Percentiles rank a stretch among this genome's conserved stretches.
phyloP scores from a whole-genome alignment of 2,797 vertebrate species.

The Amazona ochrocephala region DNA sequence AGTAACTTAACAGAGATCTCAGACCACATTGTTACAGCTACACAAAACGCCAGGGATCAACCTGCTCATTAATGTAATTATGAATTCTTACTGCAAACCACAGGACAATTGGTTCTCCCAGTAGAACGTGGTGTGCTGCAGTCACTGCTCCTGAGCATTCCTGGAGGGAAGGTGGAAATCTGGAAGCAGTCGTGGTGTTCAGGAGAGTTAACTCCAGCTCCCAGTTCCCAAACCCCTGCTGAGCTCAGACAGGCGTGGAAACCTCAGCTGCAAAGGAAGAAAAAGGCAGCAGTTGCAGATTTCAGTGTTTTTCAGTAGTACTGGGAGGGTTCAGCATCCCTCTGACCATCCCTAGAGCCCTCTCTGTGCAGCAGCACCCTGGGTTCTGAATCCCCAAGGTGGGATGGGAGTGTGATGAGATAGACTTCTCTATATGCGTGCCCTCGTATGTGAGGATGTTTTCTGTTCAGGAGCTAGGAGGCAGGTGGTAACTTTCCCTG shows the following conservation, averaged over 20 bases:
- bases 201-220: neutral
- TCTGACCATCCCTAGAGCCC: neutral
- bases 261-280: neutral
- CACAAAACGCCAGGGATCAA: neutral
- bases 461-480: neutral
- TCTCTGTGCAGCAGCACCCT: neutral
- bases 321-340: neutral
- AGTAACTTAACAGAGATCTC: neutral
- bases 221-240: neutral
- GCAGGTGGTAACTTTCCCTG: neutral
- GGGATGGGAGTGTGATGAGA: neutral
- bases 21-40: neutral
- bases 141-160: neutral
- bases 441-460: rapidly evolving
- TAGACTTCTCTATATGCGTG: rapidly evolving
- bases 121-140: neutral
- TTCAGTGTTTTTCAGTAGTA: neutral
- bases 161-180: neutral
- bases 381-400: neutral
- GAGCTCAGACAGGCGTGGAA: neutral
- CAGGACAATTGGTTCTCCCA: neutral
- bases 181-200: neutral
- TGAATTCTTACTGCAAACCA: neutral
- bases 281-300: neutral
- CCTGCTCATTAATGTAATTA: neutral